A percentile compares a stretch with the other conserved stretches of the same genome.
These are phyloP conservation scores for Oreochromis niloticus DNA, from an alignment of 2,113 vertebrate genomes.

Conservation along the genomic window DNA sequence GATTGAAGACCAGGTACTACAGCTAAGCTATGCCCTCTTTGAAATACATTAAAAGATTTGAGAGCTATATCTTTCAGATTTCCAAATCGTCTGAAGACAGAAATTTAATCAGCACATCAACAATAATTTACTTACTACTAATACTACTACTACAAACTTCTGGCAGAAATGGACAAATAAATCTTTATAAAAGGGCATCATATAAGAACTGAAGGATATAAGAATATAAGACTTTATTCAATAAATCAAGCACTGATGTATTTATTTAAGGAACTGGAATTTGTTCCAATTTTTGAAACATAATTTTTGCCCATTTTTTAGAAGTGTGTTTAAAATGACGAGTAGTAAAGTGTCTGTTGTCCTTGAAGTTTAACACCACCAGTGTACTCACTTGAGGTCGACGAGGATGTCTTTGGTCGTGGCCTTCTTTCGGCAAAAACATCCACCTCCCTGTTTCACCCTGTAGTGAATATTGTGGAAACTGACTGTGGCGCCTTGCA, in stretches of 20 bases:
- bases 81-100: too few relatives aligned
- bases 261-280: too few relatives aligned
- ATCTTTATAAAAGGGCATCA: neutral
- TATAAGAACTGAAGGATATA: neutral
- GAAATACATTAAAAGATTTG: too few relatives aligned
- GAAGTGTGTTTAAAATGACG: neutral
- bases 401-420: slow-evolving; percentile 62
- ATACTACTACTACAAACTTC: neutral
- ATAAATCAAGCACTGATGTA: too few relatives aligned
- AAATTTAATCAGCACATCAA: too few relatives aligned
- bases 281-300: neutral
- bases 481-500: slow-evolving; percentile 52
- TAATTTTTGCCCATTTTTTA: neutral
- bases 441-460: slow-evolving; percentile 30
- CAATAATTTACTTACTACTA: neutral
- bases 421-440: slow-evolving; percentile 37
- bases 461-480: slow-evolving; percentile 70
- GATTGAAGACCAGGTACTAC: neutral
- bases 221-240: too few relatives aligned
- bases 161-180: neutral
- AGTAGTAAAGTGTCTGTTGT: neutral
- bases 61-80: too few relatives aligned
- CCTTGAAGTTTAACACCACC: neutral
- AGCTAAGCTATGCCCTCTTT: neutral
- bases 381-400: slow-evolving; percentile 68